A percentile compares a stretch with the other conserved stretches of the same genome.
These are phyloP conservation scores for Melitaea cinxia DNA, from an alignment of 1,140 invertebrate genomes.

Conservation along the genomic window DNA sequence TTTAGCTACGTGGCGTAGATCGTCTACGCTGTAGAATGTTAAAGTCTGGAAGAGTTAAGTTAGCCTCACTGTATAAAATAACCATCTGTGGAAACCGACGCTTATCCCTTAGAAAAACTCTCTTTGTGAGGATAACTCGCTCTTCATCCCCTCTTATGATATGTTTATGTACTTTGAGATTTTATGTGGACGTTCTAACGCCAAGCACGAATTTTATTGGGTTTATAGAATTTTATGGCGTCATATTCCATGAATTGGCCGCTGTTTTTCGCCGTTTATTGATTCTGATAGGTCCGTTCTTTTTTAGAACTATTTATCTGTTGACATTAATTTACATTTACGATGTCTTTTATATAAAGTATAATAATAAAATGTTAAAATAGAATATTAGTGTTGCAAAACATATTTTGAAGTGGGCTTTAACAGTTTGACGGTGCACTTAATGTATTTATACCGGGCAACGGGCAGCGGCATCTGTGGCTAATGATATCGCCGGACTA, in stretches of 20 bases:
- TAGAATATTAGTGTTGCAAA: conserved; percentile 32
- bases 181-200: conserved; percentile 80
- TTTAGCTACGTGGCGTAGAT: conserved; percentile 32
- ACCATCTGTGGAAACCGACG: conserved; percentile 74
- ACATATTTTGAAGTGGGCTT: conserved; percentile 59
- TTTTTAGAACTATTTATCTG: conserved; percentile 31
- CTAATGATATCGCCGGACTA: conserved; percentile 76
- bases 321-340: background rate
- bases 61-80: conserved; percentile 77
- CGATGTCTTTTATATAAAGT: background rate
- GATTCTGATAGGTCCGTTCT: conserved; percentile 57
- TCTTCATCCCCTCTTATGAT: conserved; percentile 78
- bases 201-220: conserved; percentile 80
- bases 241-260: conserved; percentile 70
- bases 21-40: conserved; percentile 50
- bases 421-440: conserved; percentile 77
- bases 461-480: conserved; percentile 75
- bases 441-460: conserved; percentile 78
- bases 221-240: conserved; percentile 80
- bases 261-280: conserved; percentile 77
- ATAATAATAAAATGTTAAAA: background rate
- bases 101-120: conserved; percentile 75
- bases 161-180: conserved; percentile 81
- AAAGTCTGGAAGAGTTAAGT: conserved; percentile 70
- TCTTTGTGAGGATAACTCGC: conserved; percentile 77